A percentile compares a stretch with the other conserved stretches of the same genome.
phyloP scores from a whole-genome alignment of 2,113 vertebrate species.

The Labeo rohita region DNA sequence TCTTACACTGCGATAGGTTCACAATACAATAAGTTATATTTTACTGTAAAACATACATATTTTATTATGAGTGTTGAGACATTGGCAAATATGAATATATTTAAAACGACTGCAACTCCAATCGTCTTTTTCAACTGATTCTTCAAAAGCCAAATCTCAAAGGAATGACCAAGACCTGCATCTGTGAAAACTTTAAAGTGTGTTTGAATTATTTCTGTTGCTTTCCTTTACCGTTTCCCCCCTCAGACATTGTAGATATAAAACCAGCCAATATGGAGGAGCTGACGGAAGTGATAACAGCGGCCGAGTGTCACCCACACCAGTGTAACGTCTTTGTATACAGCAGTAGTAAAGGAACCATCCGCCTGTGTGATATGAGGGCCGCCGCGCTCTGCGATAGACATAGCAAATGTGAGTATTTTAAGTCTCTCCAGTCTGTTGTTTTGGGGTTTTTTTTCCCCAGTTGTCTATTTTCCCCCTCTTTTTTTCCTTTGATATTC shows the following conservation, averaged over 20 bases:
- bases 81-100: not conserved
- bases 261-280: constrained; percentile 71
- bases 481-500: not conserved
- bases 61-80: not conserved
- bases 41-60: not conserved
- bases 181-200: not conserved
- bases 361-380: constrained; percentile 66
- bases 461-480: not conserved
- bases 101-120: not conserved
- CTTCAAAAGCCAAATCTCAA: not conserved
- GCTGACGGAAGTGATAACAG: constrained; percentile 68
- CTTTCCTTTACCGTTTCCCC: constrained; percentile 53
- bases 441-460: not conserved
- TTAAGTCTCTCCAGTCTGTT: not conserved
- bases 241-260: constrained; percentile 69
- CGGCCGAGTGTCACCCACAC: constrained; percentile 67
- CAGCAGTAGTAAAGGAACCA: constrained; percentile 69
- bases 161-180: not conserved
- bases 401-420: constrained; percentile 65
- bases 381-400: constrained; percentile 64
- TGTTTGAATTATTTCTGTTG: not conserved
- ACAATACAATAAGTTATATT: not conserved
- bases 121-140: not conserved
- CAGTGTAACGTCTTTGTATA: constrained; percentile 68
- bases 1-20: not conserved